These are phyloP conservation scores for Heliconius congener DNA, from an alignment of 1,140 invertebrate species.

Conservation along the genomic window DNA sequence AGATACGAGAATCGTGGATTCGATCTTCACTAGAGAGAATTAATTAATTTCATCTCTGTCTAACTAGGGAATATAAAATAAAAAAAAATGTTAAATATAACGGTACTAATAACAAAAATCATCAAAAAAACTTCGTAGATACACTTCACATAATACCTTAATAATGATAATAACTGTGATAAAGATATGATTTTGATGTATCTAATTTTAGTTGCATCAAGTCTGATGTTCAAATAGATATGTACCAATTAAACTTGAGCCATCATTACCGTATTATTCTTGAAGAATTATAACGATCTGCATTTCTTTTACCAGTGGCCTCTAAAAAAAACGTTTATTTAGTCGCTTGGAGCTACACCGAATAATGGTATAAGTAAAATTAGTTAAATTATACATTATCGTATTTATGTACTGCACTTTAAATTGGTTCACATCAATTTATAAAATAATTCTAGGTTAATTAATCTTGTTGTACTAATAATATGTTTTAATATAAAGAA, in stretches of 20 bases:
- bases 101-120: background rate
- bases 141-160: constrained; percentile 20
- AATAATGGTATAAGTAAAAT: constrained; percentile 51
- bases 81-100: background rate
- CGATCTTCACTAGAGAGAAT: too few relatives aligned
- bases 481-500: constrained; percentile 1
- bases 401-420: constrained; percentile 4
- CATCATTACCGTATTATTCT: background rate
- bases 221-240: constrained; percentile 31
- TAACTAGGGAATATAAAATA: too few relatives aligned
- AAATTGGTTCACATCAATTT: constrained; percentile 20
- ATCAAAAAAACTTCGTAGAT: background rate
- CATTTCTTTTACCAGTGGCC: constrained; percentile 15
- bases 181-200: constrained; percentile 64
- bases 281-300: constrained; percentile 4
- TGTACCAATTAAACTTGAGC: constrained; percentile 46
- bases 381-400: constrained; percentile 37
- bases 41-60: too few relatives aligned
- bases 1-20: too few relatives aligned
- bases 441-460: background rate
- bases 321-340: constrained; percentile 38
- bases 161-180: constrained; percentile 59
- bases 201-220: constrained; percentile 33
- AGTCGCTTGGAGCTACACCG: constrained; percentile 55
- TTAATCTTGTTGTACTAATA: background rate